These are phyloP conservation scores for Caenorhabditis tropicalis DNA, from an alignment of 1,140 invertebrate genomes.

Conservation along the genomic window DNA sequence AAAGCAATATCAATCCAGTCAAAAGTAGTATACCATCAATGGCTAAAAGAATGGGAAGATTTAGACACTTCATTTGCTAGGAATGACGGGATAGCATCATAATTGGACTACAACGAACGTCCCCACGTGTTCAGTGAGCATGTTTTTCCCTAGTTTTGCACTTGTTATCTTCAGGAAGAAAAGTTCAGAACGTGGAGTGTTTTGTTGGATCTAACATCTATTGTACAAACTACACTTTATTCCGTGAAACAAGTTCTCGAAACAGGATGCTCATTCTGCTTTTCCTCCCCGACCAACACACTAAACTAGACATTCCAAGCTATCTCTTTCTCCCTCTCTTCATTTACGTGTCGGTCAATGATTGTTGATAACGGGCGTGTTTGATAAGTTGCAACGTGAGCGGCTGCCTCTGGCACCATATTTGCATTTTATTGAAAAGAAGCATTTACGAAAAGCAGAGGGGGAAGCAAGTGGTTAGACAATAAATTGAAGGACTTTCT, in stretches of 20 bases:
- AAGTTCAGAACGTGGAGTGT: not conserved
- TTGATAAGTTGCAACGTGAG: slow-evolving; percentile 35
- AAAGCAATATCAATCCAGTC: not conserved
- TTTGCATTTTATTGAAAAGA: not conserved
- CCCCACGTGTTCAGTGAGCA: not conserved
- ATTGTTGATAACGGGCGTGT: not conserved
- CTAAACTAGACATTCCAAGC: slow-evolving; percentile 38
- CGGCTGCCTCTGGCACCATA: not conserved
- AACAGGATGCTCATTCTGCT: not conserved
- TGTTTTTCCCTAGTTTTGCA: not conserved
- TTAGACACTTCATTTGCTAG: not conserved
- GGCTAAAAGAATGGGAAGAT: not conserved
- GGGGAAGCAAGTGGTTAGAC: no score
- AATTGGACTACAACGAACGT: not conserved
- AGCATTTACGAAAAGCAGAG: no score
- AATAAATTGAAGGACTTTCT: slow-evolving; percentile 23
- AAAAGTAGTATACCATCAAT: not conserved
- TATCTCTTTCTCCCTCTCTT: not conserved
- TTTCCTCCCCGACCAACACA: not conserved
- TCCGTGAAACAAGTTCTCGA: not conserved
- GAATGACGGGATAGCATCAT: no score
- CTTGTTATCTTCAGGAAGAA: not conserved
- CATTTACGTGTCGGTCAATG: slow-evolving; percentile 23
- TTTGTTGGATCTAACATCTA: no score
- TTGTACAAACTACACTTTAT: not conserved